A percentile compares a stretch with the other conserved stretches of the same genome.
phyloP scores from a whole-genome alignment of 2,797 vertebrate species.

The Acestrorhynchus altus region DNA sequence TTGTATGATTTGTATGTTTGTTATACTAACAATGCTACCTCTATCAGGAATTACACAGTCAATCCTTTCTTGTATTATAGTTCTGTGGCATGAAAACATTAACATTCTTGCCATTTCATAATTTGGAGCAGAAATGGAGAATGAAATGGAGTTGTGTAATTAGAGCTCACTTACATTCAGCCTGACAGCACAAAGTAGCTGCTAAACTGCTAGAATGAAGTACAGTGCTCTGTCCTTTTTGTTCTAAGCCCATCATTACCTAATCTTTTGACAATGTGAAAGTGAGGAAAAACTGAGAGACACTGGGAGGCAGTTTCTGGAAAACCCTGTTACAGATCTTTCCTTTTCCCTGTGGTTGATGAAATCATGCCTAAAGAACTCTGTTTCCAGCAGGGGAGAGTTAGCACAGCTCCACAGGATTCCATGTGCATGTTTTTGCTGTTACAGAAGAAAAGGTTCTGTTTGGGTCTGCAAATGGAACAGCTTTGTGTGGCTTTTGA shows the following conservation, averaged over 20 bases:
- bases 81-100: neutral
- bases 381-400: neutral
- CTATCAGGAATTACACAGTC: neutral
- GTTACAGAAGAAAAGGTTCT: neutral
- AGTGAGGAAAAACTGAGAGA: slow-evolving; percentile 17
- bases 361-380: slow-evolving; percentile 36
- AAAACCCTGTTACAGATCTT: neutral
- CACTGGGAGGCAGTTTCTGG: neutral
- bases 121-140: too few species aligned
- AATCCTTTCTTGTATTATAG: neutral
- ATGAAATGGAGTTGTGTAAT: too few species aligned
- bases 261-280: neutral
- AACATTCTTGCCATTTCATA: neutral
- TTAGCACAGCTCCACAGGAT: neutral
- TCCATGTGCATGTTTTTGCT: slow-evolving; percentile 1
- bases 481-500: neutral
- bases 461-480: neutral
- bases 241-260: neutral
- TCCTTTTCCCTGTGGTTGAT: slow-evolving; percentile 32
- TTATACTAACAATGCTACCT: neutral
- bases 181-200: too few species aligned
- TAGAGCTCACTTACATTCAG: neutral
- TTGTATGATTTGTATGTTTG: neutral
- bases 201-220: neutral
- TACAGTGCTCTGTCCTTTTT: neutral